Evolutionary conservation across 1,140 invertebrate genomes (phyloP).

Genomic region (Brachionus plicatilis): DNA sequence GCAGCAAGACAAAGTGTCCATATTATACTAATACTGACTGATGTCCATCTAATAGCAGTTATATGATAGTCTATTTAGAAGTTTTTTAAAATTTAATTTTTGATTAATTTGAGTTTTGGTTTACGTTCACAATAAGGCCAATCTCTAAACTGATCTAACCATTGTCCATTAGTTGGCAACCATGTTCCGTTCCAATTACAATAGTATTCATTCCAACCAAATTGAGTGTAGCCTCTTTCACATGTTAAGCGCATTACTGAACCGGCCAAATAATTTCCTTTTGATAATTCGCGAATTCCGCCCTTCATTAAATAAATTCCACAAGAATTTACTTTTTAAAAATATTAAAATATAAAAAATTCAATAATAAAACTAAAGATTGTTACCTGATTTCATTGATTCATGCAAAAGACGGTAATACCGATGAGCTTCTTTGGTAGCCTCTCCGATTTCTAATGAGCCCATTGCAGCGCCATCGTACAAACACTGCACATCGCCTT

Average conservation of each 20-base stretch:
- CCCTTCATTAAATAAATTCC: conserved; percentile 35
- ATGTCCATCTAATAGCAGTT: conserved; percentile 40
- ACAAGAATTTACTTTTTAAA: conserved; percentile 38
- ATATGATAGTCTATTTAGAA: conserved; percentile 38
- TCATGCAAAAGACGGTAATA: conserved; percentile 32
- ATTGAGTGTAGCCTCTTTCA: conserved; percentile 37
- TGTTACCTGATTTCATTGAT: conserved; percentile 38
- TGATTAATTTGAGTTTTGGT: too few species aligned
- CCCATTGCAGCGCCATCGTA: conserved; percentile 33
- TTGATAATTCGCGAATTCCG: conserved; percentile 17
- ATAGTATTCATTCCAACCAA: conserved; percentile 32
- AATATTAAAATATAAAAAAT: not conserved
- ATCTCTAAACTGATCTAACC: conserved; percentile 36
- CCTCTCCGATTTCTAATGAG: conserved; percentile 34
- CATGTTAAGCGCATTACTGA: conserved; percentile 25
- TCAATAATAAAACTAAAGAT: not conserved
- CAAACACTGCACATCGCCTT: conserved; percentile 23
- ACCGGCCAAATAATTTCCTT: conserved; percentile 38
- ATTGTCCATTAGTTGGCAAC: conserved; percentile 37
- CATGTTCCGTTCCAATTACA: conserved; percentile 40
- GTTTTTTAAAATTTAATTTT: not conserved
- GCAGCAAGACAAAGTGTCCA: conserved; percentile 20
- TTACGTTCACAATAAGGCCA: conserved; percentile 41
- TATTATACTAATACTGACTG: conserved; percentile 30
- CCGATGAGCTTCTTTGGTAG: conserved; percentile 23